Conservation (phyloP, 1,140 invertebrate species). For the Dysdera silvatica region DNA sequence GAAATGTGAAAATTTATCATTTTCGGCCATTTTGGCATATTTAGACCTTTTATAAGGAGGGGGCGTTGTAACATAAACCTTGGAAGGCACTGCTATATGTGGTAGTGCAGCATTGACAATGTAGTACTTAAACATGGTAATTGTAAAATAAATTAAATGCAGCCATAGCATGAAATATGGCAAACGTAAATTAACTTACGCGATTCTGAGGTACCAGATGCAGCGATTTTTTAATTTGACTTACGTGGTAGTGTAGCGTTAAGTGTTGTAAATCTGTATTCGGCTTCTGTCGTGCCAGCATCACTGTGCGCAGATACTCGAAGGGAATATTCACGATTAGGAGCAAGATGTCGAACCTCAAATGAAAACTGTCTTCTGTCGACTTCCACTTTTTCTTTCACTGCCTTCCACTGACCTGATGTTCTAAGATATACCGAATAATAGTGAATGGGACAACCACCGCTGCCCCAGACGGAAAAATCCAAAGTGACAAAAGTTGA, state of each 20-base stretch:
- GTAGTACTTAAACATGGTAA: too few relatives aligned
- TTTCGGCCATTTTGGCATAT: too few relatives aligned
- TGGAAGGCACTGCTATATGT: too few relatives aligned
- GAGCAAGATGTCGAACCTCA: constrained; percentile 22
- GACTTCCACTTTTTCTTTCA: constrained; percentile 45
- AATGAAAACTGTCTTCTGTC: constrained; percentile 3
- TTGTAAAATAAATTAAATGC: too few relatives aligned
- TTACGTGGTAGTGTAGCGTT: constrained; percentile 20
- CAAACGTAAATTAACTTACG: background rate
- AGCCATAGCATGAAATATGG: background rate
- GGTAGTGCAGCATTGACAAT: too few relatives aligned
- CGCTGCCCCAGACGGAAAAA: constrained; percentile 66
- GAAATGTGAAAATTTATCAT: too few relatives aligned
- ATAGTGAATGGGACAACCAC: constrained; percentile 65
- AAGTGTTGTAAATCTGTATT: constrained; percentile 71
- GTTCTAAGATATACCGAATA: constrained; percentile 66
- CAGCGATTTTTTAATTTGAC: background rate
- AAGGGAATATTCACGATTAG: constrained; percentile 33
- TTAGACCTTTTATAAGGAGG: too few relatives aligned
- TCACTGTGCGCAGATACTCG: constrained; percentile 35
- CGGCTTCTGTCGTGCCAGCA: constrained; percentile 40
- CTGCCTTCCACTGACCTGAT: constrained; percentile 74
- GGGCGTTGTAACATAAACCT: too few relatives aligned
- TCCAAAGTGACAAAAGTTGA: constrained; percentile 63
- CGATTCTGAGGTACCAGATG: background rate